Evolutionary conservation across 1,140 invertebrate genomes (phyloP).

Genomic region (Xylocopa sonorina): DNA sequence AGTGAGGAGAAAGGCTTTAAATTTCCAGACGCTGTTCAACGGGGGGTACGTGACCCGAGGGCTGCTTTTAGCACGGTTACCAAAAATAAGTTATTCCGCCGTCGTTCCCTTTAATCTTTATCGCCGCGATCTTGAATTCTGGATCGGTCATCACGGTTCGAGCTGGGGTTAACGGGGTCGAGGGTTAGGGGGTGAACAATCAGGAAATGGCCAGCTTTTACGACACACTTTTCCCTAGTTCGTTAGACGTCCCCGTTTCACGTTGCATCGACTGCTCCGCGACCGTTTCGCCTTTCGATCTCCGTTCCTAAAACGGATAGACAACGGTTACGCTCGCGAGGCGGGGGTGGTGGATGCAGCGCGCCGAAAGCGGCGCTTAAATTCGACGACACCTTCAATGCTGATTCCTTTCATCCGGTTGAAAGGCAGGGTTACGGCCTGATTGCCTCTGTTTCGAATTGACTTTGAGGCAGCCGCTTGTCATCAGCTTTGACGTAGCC

Average conservation of each 20-base stretch:
- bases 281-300: conserved; percentile 39
- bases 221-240: conserved; percentile 59
- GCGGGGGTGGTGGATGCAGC: background rate
- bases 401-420: conserved; percentile 61
- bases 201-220: conserved; percentile 54
- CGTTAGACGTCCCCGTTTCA: conserved; percentile 56
- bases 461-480: conserved; percentile 32
- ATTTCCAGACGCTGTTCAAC: background rate
- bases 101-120: conserved; percentile 44
- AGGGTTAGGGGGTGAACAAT: too few relatives aligned
- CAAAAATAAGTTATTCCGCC: conserved; percentile 32
- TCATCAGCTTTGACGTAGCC: background rate
- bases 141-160: conserved; percentile 49
- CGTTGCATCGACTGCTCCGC: conserved; percentile 33
- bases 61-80: background rate
- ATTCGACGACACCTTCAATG: conserved; percentile 58
- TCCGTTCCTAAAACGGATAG: conserved; percentile 15
- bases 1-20: background rate
- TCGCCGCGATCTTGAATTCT: conserved; percentile 49
- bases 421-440: conserved; percentile 58
- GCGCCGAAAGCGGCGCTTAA: conserved; percentile 32
- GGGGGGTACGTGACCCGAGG: conserved; percentile 16
- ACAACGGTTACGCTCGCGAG: background rate
- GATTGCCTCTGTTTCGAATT: conserved; percentile 44
- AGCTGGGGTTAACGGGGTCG: conserved; percentile 14